These are phyloP conservation scores for Scaptodrosophila latifasciaeformis DNA, from an alignment of 2,888 invertebrate genomes.

Conservation along the genomic window DNA sequence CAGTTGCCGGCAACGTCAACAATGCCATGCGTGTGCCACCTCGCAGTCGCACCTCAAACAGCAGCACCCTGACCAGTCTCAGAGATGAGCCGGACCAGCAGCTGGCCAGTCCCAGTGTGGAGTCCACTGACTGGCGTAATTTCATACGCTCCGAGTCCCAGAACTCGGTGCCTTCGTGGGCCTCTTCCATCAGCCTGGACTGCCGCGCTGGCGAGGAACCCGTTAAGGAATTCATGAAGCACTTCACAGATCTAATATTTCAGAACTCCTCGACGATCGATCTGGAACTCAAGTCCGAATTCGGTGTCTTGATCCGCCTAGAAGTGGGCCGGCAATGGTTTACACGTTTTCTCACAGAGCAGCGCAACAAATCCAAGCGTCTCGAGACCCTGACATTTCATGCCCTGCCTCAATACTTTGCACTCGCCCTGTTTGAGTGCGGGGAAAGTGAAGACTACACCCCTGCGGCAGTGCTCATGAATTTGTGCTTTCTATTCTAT, in stretches of 20 bases:
- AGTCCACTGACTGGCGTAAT: constrained; percentile 76
- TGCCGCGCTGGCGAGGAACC: constrained; percentile 78
- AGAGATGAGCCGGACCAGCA: constrained; percentile 77
- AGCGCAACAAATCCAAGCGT: constrained; percentile 79
- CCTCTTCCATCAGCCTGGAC: constrained; percentile 79
- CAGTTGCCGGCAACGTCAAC: constrained; percentile 24
- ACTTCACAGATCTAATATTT: constrained; percentile 80
- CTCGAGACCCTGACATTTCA: constrained; percentile 82
- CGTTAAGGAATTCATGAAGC: constrained; percentile 81
- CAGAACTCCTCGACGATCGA: constrained; percentile 77
- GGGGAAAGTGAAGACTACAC: constrained; percentile 83
- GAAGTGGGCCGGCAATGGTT: constrained; percentile 83
- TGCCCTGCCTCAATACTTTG: constrained; percentile 82
- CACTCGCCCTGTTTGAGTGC: constrained; percentile 83
- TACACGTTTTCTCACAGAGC: constrained; percentile 80
- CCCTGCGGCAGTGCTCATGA: constrained; percentile 84
- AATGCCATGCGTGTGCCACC: constrained; percentile 58
- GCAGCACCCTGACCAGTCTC: constrained; percentile 78
- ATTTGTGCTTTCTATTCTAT: constrained; percentile 85
- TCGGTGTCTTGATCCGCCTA: constrained; percentile 80
- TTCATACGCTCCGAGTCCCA: constrained; percentile 77
- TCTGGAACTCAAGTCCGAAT: constrained; percentile 81
- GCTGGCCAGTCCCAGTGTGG: constrained; percentile 77
- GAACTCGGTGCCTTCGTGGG: constrained; percentile 80
- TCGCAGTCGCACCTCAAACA: constrained; percentile 73